Evolutionary conservation across 2,888 invertebrate species (phyloP).

Genomic region (Pristionchus entomophagus): DNA sequence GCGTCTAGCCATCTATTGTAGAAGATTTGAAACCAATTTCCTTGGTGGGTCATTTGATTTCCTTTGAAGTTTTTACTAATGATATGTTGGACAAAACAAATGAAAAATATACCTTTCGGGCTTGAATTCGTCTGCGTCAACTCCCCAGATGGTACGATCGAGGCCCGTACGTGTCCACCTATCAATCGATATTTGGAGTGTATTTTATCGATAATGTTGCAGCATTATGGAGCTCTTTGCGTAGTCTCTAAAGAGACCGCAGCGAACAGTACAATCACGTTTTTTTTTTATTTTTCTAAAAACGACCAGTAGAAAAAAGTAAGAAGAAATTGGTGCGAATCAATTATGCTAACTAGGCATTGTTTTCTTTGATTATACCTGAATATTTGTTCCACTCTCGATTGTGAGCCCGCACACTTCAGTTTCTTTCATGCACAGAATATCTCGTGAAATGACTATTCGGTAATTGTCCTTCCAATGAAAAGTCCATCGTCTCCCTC

Average conservation of each 20-base stretch:
- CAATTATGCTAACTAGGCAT: no score
- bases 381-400: constrained; percentile 64
- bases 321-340: no score
- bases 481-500: no score
- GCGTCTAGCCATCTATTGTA: constrained; percentile 57
- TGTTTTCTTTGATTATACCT: not conserved
- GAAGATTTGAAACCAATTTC: constrained; percentile 57
- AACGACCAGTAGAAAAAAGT: no score
- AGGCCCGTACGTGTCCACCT: constrained; percentile 14
- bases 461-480: no score
- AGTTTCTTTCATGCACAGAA: constrained; percentile 31
- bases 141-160: not conserved
- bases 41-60: not conserved
- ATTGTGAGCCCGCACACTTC: constrained; percentile 47
- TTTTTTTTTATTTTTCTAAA: not conserved
- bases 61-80: not conserved
- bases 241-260: not conserved
- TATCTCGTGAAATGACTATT: constrained; percentile 31
- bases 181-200: not conserved
- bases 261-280: no score
- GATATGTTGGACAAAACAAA: not conserved
- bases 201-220: not conserved
- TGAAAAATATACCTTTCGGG: constrained; percentile 15
- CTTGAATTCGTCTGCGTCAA: constrained; percentile 12
- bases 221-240: not conserved